A percentile compares a stretch with the other conserved stretches of the same genome.
Conservation (phyloP, 2,113 vertebrate species). For the Cercopithecus mona region DNA sequence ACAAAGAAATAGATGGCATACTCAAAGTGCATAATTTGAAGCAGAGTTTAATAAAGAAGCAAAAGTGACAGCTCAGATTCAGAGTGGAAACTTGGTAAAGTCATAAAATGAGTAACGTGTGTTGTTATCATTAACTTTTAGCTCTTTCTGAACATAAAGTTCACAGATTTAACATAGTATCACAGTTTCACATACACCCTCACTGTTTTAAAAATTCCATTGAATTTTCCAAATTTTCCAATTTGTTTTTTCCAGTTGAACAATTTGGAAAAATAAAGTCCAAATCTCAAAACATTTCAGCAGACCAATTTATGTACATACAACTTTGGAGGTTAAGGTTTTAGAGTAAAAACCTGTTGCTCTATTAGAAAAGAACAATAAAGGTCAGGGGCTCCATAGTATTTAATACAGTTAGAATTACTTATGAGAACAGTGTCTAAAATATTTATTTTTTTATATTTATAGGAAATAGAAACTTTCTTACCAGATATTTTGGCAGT, state of each 20-base stretch:
- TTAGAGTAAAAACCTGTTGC: neutral
- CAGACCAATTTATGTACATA: neutral
- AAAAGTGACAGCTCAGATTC: conserved; percentile 29
- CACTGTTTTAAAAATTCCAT: neutral
- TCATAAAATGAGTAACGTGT: conserved; percentile 35
- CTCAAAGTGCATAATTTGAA: conserved; percentile 1
- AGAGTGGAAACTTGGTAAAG: conserved; percentile 1
- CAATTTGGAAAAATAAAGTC: neutral
- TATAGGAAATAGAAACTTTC: neutral
- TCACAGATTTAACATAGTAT: neutral
- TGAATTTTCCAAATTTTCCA: no score
- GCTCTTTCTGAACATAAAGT: neutral
- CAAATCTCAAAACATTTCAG: neutral
- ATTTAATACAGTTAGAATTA: conserved; percentile 24
- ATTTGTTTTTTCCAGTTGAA: neutral
- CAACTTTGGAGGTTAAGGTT: neutral
- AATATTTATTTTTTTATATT: neutral
- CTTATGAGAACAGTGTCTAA: neutral
- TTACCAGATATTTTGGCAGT: neutral
- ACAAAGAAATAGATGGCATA: neutral
- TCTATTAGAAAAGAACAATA: neutral
- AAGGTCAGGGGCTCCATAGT: neutral
- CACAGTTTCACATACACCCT: neutral
- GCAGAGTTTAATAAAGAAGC: neutral
- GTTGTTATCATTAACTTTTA: conserved; percentile 24